Evolutionary conservation across 2,888 invertebrate species (phyloP).

Genomic region (Spilarctia lutea): DNA sequence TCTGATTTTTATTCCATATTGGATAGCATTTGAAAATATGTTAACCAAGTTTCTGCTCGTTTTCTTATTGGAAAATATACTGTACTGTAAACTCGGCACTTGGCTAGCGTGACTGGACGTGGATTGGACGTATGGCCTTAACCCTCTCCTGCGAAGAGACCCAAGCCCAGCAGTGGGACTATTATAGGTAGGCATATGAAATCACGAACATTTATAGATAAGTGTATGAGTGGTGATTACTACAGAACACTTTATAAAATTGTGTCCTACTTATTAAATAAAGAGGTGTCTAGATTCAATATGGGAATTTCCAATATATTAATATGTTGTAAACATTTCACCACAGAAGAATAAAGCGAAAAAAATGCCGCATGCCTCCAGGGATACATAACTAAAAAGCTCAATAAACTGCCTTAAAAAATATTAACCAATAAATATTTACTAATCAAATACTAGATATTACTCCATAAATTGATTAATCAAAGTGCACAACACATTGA

Average conservation of each 20-base stretch:
- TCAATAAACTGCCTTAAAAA: no score
- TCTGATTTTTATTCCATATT: not conserved
- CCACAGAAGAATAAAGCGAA: not conserved
- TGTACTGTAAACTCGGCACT: no score
- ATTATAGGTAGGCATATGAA: no score
- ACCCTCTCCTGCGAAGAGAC: no score
- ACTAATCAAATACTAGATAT: not conserved
- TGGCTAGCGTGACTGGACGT: no score
- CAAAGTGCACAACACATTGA: constrained; percentile 10
- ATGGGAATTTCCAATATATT: not conserved
- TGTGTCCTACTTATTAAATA: not conserved
- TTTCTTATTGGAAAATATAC: not conserved
- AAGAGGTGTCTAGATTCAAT: not conserved
- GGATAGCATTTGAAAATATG: not conserved
- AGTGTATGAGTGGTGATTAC: not conserved
- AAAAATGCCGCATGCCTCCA: not conserved
- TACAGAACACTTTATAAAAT: not conserved
- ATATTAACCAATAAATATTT: not conserved
- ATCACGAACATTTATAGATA: not conserved
- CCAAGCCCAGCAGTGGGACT: no score
- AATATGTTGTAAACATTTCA: not conserved
- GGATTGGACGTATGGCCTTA: no score
- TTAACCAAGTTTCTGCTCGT: not conserved
- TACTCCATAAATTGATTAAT: not conserved
- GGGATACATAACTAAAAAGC: not conserved